Evolutionary conservation across 2,888 invertebrate genomes (phyloP).

Genomic region (Megaustenia siamemsis): DNA sequence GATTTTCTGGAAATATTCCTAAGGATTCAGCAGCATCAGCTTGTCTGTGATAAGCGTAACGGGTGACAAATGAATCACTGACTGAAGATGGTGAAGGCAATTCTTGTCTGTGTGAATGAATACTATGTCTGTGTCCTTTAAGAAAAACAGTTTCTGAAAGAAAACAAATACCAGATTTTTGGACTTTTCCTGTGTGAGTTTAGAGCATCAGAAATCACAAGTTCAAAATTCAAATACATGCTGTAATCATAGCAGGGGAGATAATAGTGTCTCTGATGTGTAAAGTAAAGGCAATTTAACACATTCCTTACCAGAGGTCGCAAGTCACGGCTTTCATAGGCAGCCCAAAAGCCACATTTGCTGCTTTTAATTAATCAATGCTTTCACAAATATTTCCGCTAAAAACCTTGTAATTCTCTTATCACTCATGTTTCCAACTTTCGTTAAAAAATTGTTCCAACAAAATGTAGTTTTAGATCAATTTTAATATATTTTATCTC

Average conservation of each 20-base stretch:
- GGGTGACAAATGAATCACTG: not conserved
- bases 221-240: not conserved
- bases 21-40: not conserved
- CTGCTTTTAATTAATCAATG: too few species aligned
- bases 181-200: not conserved
- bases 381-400: too few species aligned
- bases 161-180: conserved; percentile 27
- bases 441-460: too few species aligned
- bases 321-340: too few species aligned
- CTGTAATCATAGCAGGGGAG: not conserved
- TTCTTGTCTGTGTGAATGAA: conserved; percentile 13
- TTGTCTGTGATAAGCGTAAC: conserved; percentile 1
- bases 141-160: conserved; percentile 29
- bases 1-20: conserved; percentile 3
- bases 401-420: too few species aligned
- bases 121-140: conserved; percentile 18
- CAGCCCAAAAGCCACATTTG: too few species aligned
- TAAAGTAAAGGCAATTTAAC: not conserved
- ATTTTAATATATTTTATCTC: too few species aligned
- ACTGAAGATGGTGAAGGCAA: not conserved
- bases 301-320: not conserved
- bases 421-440: too few species aligned
- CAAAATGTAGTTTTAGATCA: too few species aligned
- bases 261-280: not conserved
- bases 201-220: conserved; percentile 1